Evolutionary conservation across 2,113 vertebrate species (phyloP).

Genomic region (Cebidichthys violaceus): DNA sequence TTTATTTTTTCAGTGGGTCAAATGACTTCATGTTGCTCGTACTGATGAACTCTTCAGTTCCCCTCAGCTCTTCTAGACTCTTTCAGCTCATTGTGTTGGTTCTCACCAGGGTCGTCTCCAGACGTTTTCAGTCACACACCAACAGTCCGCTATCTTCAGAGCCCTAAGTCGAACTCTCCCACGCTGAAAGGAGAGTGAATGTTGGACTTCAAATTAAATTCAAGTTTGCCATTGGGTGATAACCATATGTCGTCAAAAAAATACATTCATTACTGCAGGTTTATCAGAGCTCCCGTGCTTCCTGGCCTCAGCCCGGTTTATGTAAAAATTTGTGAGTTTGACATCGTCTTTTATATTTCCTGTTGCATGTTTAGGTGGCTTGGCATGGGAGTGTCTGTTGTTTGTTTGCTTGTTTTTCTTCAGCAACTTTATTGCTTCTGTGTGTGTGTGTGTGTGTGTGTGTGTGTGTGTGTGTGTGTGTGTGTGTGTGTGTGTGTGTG

Average conservation of each 20-base stretch:
- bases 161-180: too few species aligned
- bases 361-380: slow-evolving; percentile 1
- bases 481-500: not conserved
- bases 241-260: not conserved
- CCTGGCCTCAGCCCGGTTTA: not conserved
- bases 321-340: not conserved
- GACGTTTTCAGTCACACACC: not conserved
- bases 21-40: not conserved
- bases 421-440: slow-evolving; percentile 9
- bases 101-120: not conserved
- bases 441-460: not conserved
- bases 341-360: not conserved
- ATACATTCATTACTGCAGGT: not conserved
- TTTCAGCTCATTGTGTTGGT: not conserved
- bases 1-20: not conserved
- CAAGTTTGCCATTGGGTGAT: not conserved
- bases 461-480: not conserved
- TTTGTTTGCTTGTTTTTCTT: slow-evolving; percentile 19
- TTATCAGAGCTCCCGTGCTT: not conserved
- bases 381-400: not conserved
- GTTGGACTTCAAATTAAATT: not conserved
- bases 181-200: not conserved
- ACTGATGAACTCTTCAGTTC: not conserved
- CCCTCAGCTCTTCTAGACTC: not conserved
- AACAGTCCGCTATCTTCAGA: not conserved